Base-by-base conservation (phyloP, 2,888 invertebrate species). In the Caenorhabditis sp. region DNA sequence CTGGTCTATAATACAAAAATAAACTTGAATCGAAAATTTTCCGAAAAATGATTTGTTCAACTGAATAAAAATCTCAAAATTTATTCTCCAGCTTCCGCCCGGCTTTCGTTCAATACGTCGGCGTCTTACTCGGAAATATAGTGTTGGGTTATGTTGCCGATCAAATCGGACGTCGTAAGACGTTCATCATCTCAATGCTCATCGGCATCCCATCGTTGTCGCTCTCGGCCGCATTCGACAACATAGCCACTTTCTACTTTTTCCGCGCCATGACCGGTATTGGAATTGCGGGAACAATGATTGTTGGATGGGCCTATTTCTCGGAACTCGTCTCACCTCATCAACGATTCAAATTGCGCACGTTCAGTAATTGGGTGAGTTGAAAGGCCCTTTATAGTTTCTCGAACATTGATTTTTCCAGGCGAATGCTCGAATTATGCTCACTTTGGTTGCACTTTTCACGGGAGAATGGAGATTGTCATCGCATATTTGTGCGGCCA, bases 221-320 rank as follows among this genome's bases (percentile, higher is more conserved):
- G 4, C 57, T 76, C 1, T 79, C 79, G 60, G 79, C 76, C 51
- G 61, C 60, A n/a, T 76, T 79, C 62, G 65, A 79, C 58, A 66
- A 61, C 19, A 77, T 79, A 61, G 73, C 73, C 53, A 64, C 67
- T 1, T 77, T 79, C 63, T 79, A 77, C 57, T 66, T 77, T 50
- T 69, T 79, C 59, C 69, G 79, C 21, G 72, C 73, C 26, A 59
- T 79, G n/a, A 79, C 79, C 24, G 79, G 79, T 60, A 70, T 79
- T 58, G 79, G 73, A 58, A 77, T 79, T 53, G 77, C 79, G 10
- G 78, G 79, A 61, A 77, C 77, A 0, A 79, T 79, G 79, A 76
- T 77, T 24, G 79, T 79, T 64, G 79, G 79, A 54, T 79, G 77
- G 76, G 79, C 79, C 1, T 79, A 77, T 36, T 79, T 76, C 63